Base-by-base conservation (phyloP, 2,888 invertebrate genomes). In the Calephelis perditalis region DNA sequence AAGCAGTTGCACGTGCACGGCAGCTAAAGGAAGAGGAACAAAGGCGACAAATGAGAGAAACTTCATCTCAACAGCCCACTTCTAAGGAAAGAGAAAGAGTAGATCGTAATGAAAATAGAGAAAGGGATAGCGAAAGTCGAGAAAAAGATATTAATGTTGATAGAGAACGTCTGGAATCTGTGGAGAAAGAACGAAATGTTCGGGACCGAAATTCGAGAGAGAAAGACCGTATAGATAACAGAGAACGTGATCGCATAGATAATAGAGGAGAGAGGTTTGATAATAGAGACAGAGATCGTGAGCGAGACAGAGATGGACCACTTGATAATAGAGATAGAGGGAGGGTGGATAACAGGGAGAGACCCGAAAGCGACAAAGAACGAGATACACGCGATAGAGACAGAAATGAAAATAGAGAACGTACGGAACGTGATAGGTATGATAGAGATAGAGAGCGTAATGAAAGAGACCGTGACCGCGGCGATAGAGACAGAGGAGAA, bases 1-100 rank as follows among this genome's bases (percentile, higher is more conserved):
- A 94, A 62, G 96, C 95, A 1, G 95, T 96, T 12, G 96, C 96
- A 69, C 92, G 97, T 40, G 97, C 97, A 0, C 94, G 95, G 61
- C 95, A 95, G 75, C 93, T 96, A 40, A 95, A 97, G 71, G 97
- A 97, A 74, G 97, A 97, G 74, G 97, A 97, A 75, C 97, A 97
- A 74, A 95, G 96, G 65, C 92, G 95, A 37, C 88, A 89, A 64
- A 91, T 77, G 82, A 76, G 84, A 0, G 85, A 86, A 58, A 81
- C 70, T 69, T 82, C 72, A 73, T 84, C 70, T 68, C 83, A 76
- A 56, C 66, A 71, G 36, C 76, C 71, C 49, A 64, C 71, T 26
- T 43, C 70, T 43, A 81, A 84, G 65, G 84, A 85, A 56, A 65
- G 76, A 56, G 65, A 76, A 68, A 61, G 72, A 40, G 66, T 64